Conservation (phyloP, 2,113 vertebrate species). For the Colistium nudipinnis region DNA sequence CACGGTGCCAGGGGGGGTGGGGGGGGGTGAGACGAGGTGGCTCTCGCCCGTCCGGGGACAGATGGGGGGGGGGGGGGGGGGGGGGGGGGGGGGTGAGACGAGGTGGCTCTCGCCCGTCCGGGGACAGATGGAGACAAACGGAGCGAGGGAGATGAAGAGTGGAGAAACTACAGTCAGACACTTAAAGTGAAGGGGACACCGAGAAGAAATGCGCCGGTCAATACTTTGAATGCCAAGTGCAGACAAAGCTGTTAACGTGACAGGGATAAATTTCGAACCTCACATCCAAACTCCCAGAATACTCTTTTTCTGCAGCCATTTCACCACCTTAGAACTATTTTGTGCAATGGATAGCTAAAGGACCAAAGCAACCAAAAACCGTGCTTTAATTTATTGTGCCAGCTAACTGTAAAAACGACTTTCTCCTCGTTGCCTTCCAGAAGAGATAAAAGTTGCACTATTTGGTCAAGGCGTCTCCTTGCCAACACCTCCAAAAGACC, state of each 20-base stretch:
- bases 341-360: not conserved
- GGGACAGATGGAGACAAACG: slow-evolving; percentile 55
- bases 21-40: slow-evolving; percentile 36
- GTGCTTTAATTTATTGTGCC: too few species aligned
- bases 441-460: too few species aligned
- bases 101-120: slow-evolving; percentile 46
- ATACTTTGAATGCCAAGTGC: slow-evolving; percentile 42
- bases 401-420: not conserved
- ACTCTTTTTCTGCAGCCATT: slow-evolving; percentile 29
- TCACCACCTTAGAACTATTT: slow-evolving; percentile 9
- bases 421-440: not conserved
- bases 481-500: not conserved
- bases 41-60: slow-evolving; percentile 49
- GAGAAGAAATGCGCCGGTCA: slow-evolving; percentile 50
- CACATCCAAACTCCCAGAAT: not conserved
- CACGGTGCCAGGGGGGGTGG: slow-evolving; percentile 35
- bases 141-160: slow-evolving; percentile 26
- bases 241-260: slow-evolving; percentile 37
- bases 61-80: too few species aligned
- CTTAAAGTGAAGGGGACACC: slow-evolving; percentile 35
- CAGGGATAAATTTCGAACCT: slow-evolving; percentile 31
- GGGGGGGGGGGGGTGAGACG: slow-evolving; percentile 10
- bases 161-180: slow-evolving; percentile 19
- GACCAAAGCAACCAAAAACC: not conserved
- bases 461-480: slow-evolving; percentile 2